These are phyloP conservation scores for Aphelocoma californica DNA, from an alignment of 2,797 vertebrate species.

Conservation along the genomic window DNA sequence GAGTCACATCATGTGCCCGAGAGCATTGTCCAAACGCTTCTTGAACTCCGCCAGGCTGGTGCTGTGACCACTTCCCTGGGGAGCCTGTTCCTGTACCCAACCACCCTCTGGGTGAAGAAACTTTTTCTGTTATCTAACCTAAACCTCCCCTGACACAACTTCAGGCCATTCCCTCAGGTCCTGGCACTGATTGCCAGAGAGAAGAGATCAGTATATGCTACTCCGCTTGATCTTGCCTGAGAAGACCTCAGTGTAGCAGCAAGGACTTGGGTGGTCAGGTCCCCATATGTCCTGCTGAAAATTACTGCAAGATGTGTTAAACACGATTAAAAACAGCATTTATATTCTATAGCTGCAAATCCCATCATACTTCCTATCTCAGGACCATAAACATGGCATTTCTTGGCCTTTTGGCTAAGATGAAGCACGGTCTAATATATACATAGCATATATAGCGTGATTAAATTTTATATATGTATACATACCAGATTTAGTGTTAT, in stretches of 20 bases:
- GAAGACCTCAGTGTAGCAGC: background rate
- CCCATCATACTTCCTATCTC: background rate
- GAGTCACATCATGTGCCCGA: background rate
- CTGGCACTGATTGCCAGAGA: background rate
- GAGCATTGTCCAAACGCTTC: background rate
- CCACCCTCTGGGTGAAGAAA: background rate
- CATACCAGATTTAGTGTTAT: background rate
- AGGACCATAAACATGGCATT: background rate
- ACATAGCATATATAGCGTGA: too few species aligned
- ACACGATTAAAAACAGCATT: rapidly evolving
- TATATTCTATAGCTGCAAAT: background rate
- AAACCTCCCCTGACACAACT: background rate
- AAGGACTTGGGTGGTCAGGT: rapidly evolving
- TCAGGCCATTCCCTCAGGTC: background rate
- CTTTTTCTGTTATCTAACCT: background rate
- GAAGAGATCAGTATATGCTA: background rate
- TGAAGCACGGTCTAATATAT: background rate
- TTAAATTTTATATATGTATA: background rate
- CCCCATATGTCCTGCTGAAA: rapidly evolving
- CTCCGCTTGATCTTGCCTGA: background rate
- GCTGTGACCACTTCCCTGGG: background rate
- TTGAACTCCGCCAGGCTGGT: background rate
- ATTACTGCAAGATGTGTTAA: background rate
- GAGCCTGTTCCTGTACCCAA: background rate
- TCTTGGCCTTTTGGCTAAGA: background rate